Conservation (phyloP, 2,113 vertebrate species). For the Vidua chalybeata region DNA sequence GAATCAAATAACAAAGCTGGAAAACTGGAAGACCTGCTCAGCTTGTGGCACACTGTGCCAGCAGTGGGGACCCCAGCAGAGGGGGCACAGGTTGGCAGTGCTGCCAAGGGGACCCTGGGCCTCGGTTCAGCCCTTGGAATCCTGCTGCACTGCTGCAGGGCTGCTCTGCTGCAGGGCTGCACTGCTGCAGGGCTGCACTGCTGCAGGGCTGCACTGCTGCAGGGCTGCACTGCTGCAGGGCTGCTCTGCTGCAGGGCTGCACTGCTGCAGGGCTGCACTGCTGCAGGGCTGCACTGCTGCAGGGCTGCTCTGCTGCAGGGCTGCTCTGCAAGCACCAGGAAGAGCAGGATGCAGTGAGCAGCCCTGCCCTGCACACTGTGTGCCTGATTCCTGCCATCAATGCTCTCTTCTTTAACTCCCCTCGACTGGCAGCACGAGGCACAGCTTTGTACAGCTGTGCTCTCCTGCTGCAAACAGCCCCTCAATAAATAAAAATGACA, state of each 20-base stretch:
- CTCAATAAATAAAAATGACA: background rate
- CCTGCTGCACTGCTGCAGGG: fast-evolving
- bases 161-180: background rate
- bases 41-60: background rate
- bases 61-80: background rate
- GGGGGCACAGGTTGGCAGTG: background rate
- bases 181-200: background rate
- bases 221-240: background rate
- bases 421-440: fast-evolving
- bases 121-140: fast-evolving
- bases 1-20: background rate
- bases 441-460: background rate
- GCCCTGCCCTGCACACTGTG: background rate
- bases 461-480: background rate
- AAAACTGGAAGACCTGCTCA: background rate
- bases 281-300: background rate
- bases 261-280: background rate
- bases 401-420: background rate
- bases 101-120: background rate
- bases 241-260: background rate
- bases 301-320: background rate
- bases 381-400: background rate
- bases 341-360: background rate
- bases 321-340: background rate
- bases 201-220: background rate